Base-by-base conservation (phyloP, 2,888 invertebrate genomes). In the Leucophora obtusa region DNA sequence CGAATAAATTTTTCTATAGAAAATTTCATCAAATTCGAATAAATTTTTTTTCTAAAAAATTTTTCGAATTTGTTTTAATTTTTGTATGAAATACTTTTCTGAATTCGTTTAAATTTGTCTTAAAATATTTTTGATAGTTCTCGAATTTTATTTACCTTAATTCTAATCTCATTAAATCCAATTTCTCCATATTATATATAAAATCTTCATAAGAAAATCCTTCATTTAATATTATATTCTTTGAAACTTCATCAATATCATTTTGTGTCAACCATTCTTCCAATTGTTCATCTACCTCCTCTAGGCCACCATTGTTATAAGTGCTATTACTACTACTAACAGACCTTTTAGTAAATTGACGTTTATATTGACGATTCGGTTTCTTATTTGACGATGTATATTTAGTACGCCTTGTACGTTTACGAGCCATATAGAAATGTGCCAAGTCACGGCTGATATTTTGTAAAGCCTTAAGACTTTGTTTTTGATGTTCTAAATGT, bases 151-250 rank as follows among this genome's bases (percentile, higher is more conserved):
- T 91, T 88, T 89, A 96, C 96, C 93, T 94, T 75, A 98, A 92
- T 66, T 94, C 93, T 73, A 97, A 91, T 85, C 93, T 93, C 70
- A 94, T 92, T 69, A 98, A 91, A 90, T 98, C 98, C 66, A 96
- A 95, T 84, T 96, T 92, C 17, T 94, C 94, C 85, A 96, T 93
- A 85, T 95, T 93, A 82, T 93, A 93, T 80, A 97, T 90, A 66
- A 98, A 91, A 89, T 98, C 97, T 33, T 94, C 92, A 81, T 96
- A 92, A 0, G 94, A 93, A 89, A 95, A 98, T 83, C 95, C 94
- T 88, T 97, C 96, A 24, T 91, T 90, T 2, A 94, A 89, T 84
- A 97, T 93, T 86, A 93, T 93, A 56, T 92, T 92, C 69, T 94
- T 93, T 7, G 95, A 94, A 18, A 91, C 89, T 17, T 93, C 91